These are phyloP conservation scores for Arnoldichthys spilopterus DNA, from an alignment of 2,797 vertebrate genomes.

Conservation along the genomic window DNA sequence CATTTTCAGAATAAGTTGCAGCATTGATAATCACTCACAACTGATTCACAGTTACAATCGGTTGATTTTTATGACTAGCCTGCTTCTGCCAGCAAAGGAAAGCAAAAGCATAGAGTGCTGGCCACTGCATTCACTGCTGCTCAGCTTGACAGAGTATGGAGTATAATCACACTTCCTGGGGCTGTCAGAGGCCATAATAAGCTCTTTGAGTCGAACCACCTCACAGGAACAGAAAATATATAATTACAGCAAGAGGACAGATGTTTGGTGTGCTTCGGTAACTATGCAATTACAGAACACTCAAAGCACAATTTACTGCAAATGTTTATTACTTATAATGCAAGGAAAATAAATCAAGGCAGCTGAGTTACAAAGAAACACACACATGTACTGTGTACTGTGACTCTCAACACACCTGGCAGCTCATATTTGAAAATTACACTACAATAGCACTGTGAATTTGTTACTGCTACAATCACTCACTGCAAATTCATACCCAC, in stretches of 20 bases:
- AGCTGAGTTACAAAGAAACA: not conserved
- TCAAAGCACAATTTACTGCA: slow-evolving; percentile 33
- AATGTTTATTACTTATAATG: slow-evolving; percentile 9
- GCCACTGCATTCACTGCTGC: not conserved
- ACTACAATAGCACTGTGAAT: not conserved
- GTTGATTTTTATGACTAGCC: not conserved
- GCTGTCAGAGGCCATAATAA: slow-evolving; percentile 30
- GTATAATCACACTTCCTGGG: slow-evolving; percentile 36
- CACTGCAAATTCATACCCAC: not conserved
- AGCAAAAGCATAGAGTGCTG: slow-evolving; percentile 14
- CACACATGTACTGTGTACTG: not conserved
- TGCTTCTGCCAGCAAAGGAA: slow-evolving; percentile 6
- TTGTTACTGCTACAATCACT: too few species aligned
- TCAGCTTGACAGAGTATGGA: slow-evolving; percentile 18
- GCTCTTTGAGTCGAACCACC: slow-evolving; percentile 26
- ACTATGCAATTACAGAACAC: slow-evolving; percentile 20
- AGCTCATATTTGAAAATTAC: not conserved
- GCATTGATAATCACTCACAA: not conserved
- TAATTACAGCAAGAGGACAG: slow-evolving; percentile 17
- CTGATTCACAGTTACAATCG: not conserved
- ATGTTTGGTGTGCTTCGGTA: slow-evolving; percentile 22
- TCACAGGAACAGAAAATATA: slow-evolving; percentile 33
- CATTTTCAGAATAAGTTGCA: not conserved
- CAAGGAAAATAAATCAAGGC: not conserved
- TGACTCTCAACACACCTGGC: not conserved